Evolutionary conservation across 2,888 invertebrate species (phyloP).

Genomic region (Cryptus armator): DNA sequence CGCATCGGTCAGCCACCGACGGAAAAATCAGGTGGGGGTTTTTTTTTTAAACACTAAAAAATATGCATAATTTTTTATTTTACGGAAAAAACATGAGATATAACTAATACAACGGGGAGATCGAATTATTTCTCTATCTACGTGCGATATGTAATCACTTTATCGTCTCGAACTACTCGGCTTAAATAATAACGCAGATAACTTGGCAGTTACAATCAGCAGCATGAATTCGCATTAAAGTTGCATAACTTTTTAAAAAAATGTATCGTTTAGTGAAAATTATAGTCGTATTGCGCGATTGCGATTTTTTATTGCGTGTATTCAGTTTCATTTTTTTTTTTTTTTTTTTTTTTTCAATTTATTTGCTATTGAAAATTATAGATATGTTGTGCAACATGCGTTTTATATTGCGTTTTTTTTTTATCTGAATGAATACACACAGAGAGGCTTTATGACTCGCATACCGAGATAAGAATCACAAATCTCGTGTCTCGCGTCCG

Average conservation of each 20-base stretch:
- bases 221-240: too few relatives aligned
- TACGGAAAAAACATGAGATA: not conserved
- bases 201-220: too few relatives aligned
- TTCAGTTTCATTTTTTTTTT: not conserved
- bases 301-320: not conserved
- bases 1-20: slow-evolving; percentile 86
- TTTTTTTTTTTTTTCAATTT: not conserved
- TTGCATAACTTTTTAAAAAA: too few relatives aligned
- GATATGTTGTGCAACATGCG: not conserved
- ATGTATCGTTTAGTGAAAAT: too few relatives aligned
- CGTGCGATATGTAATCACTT: too few relatives aligned
- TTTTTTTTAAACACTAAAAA: not conserved
- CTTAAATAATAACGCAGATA: too few relatives aligned
- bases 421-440: slow-evolving; percentile 25
- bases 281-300: not conserved
- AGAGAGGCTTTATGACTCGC: not conserved
- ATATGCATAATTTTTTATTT: not conserved
- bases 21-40: slow-evolving; percentile 85
- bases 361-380: not conserved
- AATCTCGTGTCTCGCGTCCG: slow-evolving; percentile 31
- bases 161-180: too few relatives aligned
- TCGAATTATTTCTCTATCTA: too few relatives aligned
- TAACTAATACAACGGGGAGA: too few relatives aligned
- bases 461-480: slow-evolving; percentile 40
- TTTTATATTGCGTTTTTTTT: not conserved